Base-by-base conservation (phyloP, 2,113 vertebrate genomes). In the Eurystomus gularis region DNA sequence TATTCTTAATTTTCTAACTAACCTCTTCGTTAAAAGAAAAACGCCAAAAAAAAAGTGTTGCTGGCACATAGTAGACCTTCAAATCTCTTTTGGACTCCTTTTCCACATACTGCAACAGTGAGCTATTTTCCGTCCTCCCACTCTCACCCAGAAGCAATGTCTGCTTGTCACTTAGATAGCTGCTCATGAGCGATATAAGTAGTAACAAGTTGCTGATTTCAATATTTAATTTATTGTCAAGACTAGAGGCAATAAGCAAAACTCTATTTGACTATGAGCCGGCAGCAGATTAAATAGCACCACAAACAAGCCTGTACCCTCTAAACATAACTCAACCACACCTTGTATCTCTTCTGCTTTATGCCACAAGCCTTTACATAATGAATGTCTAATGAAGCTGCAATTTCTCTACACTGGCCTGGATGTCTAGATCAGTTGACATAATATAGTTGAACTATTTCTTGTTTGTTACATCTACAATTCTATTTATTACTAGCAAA, bases 191-290 rank as follows among this genome's bases (percentile, higher is more conserved):
- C 86, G 76, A 94, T 51, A 39, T 82, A 94, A 95, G 75, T 79
- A 94, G 92, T 82, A 96, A 95, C 86, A 95, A 96, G 77, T 85
- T 91, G 78, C 77, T 94, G 92, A 97, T 75, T 95, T 96, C 94
- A 95, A 80, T 90, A 96, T 93, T 89, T 91, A 95, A 95, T 92
- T 97, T 95, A 95, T 79, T 92, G 81, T 93, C 83, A 91, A 82
- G 86, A 82, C 57, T 65, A 94, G 93, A 94, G 94, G 93, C n/a
- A 77, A 87, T 37, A 48, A 58, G 90, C 42, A 90, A 94, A 86
- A 94, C 71, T 90, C 51, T 95, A 77, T 83, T 93, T 64, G 64
- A 79, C 91, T 96, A 82, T 0, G 11, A 93, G 73, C 82, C 83
- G 57, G 70, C 79, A 86, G 91, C 42, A 19, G 28, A 94, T 69